A percentile compares a stretch with the other conserved stretches of the same genome.
phyloP scores from a whole-genome alignment of 2,113 vertebrate species.

The Paedocypris sp. region DNA sequence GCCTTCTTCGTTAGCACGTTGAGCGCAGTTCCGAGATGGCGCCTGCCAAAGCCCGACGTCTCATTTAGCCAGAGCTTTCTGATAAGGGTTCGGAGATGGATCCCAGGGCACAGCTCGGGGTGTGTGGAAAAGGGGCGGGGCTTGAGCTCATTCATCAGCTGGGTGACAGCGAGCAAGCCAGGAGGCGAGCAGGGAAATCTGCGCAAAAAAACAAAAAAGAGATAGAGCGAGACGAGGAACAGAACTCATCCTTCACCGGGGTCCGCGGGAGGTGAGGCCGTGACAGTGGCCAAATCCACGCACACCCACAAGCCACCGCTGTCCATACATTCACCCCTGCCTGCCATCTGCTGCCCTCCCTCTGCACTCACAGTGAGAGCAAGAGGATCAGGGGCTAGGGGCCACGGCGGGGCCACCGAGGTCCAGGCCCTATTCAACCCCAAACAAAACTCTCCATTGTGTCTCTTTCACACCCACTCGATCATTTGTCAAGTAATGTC shows the following conservation, averaged over 20 bases:
- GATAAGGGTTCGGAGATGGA: constrained; percentile 2
- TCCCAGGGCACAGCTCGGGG: background rate
- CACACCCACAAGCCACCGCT: constrained; percentile 63
- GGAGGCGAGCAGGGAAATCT: constrained; percentile 22
- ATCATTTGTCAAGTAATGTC: constrained; percentile 53
- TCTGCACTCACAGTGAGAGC: constrained; percentile 57
- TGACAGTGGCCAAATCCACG: constrained; percentile 60
- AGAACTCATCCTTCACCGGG: constrained; percentile 57
- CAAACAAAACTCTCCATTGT: constrained; percentile 49
- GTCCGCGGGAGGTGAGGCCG: constrained; percentile 56
- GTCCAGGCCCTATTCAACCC: constrained; percentile 32
- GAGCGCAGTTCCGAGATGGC: no score
- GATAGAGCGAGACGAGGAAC: background rate
- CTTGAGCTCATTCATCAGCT: constrained; percentile 28
- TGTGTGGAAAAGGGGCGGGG: constrained; percentile 12
- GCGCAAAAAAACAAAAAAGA: background rate
- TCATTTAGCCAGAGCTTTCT: background rate
- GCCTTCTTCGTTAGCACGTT: background rate
- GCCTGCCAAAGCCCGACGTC: no score
- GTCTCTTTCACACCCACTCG: constrained; percentile 39
- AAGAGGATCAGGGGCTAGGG: constrained; percentile 33
- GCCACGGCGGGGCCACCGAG: constrained; percentile 4
- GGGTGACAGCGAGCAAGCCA: constrained; percentile 29
- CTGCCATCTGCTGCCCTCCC: constrained; percentile 76
- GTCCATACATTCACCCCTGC: constrained; percentile 75